Evolutionary conservation across 2,797 vertebrate genomes (phyloP).

Genomic region (Fistularia commersonii): DNA sequence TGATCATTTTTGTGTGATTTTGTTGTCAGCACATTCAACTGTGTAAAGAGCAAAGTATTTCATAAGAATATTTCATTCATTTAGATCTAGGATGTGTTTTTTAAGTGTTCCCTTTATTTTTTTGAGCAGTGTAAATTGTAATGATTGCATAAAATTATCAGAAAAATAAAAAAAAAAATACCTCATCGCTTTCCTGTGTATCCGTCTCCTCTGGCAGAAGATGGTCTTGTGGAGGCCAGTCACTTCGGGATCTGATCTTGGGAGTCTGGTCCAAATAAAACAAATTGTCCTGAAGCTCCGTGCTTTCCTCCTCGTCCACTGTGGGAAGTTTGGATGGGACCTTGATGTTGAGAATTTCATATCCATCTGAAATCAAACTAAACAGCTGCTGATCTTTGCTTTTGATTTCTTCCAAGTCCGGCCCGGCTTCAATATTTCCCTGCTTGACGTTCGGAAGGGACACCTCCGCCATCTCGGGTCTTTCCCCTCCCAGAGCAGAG

Average conservation of each 20-base stretch:
- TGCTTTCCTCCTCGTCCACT: slow-evolving; percentile 89
- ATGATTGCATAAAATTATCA: background rate
- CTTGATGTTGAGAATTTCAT: slow-evolving; percentile 91
- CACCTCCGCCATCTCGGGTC: slow-evolving; percentile 75
- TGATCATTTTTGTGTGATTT: no score
- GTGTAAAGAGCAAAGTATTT: no score
- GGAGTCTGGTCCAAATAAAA: slow-evolving; percentile 84
- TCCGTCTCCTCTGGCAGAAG: slow-evolving; percentile 37
- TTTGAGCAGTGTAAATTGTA: no score
- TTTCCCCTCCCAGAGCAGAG: slow-evolving; percentile 72
- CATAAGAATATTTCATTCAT: no score
- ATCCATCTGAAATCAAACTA: slow-evolving; percentile 90
- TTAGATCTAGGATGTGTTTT: no score
- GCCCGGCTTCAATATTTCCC: slow-evolving; percentile 50
- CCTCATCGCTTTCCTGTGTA: slow-evolving; percentile 39
- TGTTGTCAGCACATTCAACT: no score
- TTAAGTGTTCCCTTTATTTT: no score
- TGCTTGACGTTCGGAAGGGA: slow-evolving; percentile 73
- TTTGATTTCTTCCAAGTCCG: slow-evolving; percentile 59
- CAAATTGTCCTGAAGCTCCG: slow-evolving; percentile 84
- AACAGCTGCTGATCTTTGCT: slow-evolving; percentile 85
- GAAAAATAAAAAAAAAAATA: slow-evolving; percentile 17
- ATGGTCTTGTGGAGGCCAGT: slow-evolving; percentile 27
- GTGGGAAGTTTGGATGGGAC: slow-evolving; percentile 85
- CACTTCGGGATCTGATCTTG: slow-evolving; percentile 69